phyloP scores from a whole-genome alignment of 2,888 invertebrate genomes.

The Helobdella robusta region DNA sequence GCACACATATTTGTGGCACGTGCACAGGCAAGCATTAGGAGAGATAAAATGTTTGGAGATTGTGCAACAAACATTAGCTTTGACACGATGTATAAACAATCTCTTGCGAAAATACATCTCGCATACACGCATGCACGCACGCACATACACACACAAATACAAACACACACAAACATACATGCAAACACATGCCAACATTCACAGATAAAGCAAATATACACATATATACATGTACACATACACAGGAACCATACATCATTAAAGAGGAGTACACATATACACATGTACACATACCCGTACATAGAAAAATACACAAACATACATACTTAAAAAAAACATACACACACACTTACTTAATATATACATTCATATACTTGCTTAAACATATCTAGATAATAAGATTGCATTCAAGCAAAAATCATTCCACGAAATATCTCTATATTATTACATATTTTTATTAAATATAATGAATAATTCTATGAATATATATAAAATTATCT shows the following conservation, averaged over 20 bases:
- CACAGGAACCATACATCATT: neutral
- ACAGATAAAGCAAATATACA: conserved; percentile 5
- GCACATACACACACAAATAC: conserved; percentile 14
- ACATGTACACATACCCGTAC: neutral
- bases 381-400: too few relatives aligned
- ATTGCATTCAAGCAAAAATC: neutral
- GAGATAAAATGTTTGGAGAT: too few relatives aligned
- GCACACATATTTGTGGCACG: too few relatives aligned
- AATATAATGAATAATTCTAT: too few relatives aligned
- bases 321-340: too few relatives aligned
- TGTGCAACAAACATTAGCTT: too few relatives aligned
- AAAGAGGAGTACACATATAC: neutral
- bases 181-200: conserved; percentile 3
- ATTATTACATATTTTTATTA: too few relatives aligned
- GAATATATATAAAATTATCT: too few relatives aligned
- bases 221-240: neutral
- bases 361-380: neutral
- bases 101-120: too few relatives aligned
- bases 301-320: neutral
- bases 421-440: too few relatives aligned
- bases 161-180: conserved; percentile 12
- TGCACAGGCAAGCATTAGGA: too few relatives aligned
- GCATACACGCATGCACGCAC: conserved; percentile 11
- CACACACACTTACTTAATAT: neutral
- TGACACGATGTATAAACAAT: too few relatives aligned